Base-by-base conservation (phyloP, 2,797 vertebrate species). In the Acanthiza pusilla region DNA sequence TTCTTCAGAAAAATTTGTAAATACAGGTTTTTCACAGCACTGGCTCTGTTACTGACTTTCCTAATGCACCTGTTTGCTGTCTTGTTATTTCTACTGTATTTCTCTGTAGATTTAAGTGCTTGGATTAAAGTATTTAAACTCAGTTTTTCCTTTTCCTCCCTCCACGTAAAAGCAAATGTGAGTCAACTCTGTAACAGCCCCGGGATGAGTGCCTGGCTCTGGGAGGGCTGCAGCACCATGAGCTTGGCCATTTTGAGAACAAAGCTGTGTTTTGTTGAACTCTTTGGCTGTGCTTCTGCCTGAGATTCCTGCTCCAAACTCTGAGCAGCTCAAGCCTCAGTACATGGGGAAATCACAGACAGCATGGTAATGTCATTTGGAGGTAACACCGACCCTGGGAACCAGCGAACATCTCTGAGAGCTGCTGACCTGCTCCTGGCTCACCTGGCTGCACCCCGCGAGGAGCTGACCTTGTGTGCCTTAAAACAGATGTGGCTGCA, bases 41-140 rank as follows among this genome's bases (percentile, higher is more conserved):
- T 92, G 10, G 60, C 22, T 81, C 48, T 36, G 18, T 67, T 74
- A n/a, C 34, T 60, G 38, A 58, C 42, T 90, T 88, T 91, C 72
- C 50, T 75, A 60, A 53, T 50, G 65, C 43, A 62, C 94, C 76
- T 45, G 89, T 83, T 72, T 85, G 89, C 83, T 83, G 78, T 96
- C 73, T 58, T 63, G n/a, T 84, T 83, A 73, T 84, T 74, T 81
- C 51, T 89, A 67, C 67, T 88, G 79, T 94, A 55, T 81, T 93
- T 81, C 47, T 91, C 84, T 93, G 62, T 85, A 91, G 72, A 89
- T 48, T 79, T 61, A 85, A 95, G 16, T 40, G 48, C 29, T 89
- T 93, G 85, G 68, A 97, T 95, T 88, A 95, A 96, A 97, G 65
- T 76, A 82, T 89, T 95, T 74, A 80, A 96, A 81, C 75, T 81